phyloP scores from a whole-genome alignment of 2,113 vertebrate genomes.

The Epinephelus lanceolatus region DNA sequence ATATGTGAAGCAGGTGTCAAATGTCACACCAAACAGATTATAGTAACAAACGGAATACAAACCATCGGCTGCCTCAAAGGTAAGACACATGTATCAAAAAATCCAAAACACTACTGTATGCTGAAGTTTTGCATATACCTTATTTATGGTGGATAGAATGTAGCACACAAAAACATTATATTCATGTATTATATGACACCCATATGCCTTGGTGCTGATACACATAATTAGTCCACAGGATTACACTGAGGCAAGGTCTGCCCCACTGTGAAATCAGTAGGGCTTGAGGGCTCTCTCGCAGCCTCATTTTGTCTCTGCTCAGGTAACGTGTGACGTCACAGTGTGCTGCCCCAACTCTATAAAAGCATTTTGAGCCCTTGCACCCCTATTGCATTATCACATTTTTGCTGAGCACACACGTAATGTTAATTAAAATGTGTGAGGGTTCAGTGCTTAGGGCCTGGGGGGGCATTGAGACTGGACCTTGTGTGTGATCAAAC shows the following conservation, averaged over 20 bases:
- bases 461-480: background rate
- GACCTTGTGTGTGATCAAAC: constrained; percentile 19
- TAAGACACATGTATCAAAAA: background rate
- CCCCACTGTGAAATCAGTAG: constrained; percentile 12
- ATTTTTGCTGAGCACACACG: constrained; percentile 39
- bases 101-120: too few relatives aligned
- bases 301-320: background rate
- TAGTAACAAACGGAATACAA: background rate
- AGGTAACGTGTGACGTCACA: constrained; percentile 12
- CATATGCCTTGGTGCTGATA: background rate
- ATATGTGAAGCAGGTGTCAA: background rate
- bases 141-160: background rate
- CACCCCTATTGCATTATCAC: background rate
- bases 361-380: constrained; percentile 5
- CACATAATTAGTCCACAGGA: background rate
- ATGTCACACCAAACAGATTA: background rate
- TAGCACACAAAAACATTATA: background rate
- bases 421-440: constrained; percentile 48
- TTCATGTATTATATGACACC: background rate
- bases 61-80: background rate
- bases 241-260: background rate
- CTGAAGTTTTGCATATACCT: background rate
- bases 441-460: constrained; percentile 24
- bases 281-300: background rate
- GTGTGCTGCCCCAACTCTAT: constrained; percentile 1